Base-by-base conservation (phyloP, 2,888 invertebrate genomes). In the Cordilura impudica region DNA sequence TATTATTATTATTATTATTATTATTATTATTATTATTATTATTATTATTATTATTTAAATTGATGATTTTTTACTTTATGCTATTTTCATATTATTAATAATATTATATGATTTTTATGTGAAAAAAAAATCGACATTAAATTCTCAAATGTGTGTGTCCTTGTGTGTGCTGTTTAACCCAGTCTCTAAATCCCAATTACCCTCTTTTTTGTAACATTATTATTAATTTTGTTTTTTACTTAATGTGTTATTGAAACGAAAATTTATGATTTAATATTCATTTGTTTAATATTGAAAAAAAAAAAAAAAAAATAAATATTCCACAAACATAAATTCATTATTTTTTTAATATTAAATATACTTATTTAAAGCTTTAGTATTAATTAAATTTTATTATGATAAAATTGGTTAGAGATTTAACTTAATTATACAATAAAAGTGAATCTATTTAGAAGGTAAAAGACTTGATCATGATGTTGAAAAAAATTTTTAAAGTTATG, bases 161-260 rank as follows among this genome's bases (percentile, higher is more conserved):
- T 86, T 86, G 86, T 87, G 87, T 87, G 87, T 87, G 86, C 84
- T 84, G 87, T 87, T 85, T 86, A 85, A 86, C 86, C 86, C 85
- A 85, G 83, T 84, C 70, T 77, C 73, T 74, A 83, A 83, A 82
- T 82, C 83, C 82, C 82, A 82, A 81, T 82, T 81, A 69, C 69
- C 77, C 76, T 81, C 60, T 71, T 70, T 29, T 16, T 21, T 60
- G 53, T n/a, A 23, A 43, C 4, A 39, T 43, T 19, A 43, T 66
- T 47, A 14, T 56, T 35, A 29, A 2, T 45, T 72, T n/a, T 47
- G 53, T 35, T 35, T 61, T 14, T 14, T 53, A 16, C 58, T 65
- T 58, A 56, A 56, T 58, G 49, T 63, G 58, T 66, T 75, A 69
- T 69, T 70, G 51, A 63, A 69, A 76, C 63, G 69, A 70, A 70